Evolutionary conservation across 2,113 vertebrate species (phyloP), one percentile per base, ranked within the genome.

Genomic region (Gasterosteus nipponicus): DNA sequence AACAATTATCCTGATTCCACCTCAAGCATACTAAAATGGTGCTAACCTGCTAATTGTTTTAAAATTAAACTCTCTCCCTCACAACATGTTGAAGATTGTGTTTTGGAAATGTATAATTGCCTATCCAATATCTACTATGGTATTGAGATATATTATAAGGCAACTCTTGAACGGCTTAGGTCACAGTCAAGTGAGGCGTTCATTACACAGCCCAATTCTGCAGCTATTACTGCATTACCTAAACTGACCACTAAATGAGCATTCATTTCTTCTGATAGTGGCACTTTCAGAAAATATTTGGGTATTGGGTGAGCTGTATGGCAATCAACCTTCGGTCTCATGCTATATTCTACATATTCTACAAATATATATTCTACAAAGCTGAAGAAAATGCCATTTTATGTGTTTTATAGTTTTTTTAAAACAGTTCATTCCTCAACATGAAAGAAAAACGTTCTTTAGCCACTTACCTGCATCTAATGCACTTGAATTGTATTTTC

Each of bases 171-270:
- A 73, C 64, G 71, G 76, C 85, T 78, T 42, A 18, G 81, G 80
- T 90, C 81, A 83, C 83, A 89, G 85, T 73, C 83, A 63, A 73
- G 77, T 31, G 75, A 81, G 68, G 58, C 70, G 75, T 82, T 89
- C 86, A 89, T 92, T 91, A 92, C 83, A 83, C 44, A 12, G 79
- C 61, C 72, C 76, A 75, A 84, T 89, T 89, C 81, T 64, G 61
- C 70, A 63, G 83, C 87, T 70, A 89, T 93, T 91, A 93, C 82
- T 84, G 70, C 91, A 91, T 93, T 90, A 91, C 87, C 88, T 91
- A 93, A 92, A 92, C 91, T 89, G 91, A 88, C 89, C 91, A 89
- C 91, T 91, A 93, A 92, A 92, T 90, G 87, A 93, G 86, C 68
- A 68, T 47, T 76, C 81, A 46, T 26, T 26, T 26, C 22, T 26